A percentile compares a stretch with the other conserved stretches of the same genome.
Evolutionary conservation across 2,113 vertebrate genomes (phyloP).

Genomic region (Strix aluco): DNA sequence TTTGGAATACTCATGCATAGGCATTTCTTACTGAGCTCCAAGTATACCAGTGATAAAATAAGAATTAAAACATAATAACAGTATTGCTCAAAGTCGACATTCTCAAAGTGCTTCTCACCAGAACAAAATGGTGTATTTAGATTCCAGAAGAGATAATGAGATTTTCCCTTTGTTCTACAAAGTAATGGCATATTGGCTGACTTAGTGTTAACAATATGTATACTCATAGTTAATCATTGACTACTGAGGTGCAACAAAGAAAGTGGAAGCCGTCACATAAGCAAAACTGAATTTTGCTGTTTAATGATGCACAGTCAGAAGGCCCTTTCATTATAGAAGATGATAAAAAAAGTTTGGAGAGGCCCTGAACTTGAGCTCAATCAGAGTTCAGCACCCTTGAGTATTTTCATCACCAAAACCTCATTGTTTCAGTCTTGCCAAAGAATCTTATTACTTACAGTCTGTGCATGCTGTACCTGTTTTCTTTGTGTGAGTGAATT

Average conservation of each 20-base stretch:
- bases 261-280: background rate
- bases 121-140: background rate
- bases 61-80: background rate
- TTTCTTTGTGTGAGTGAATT: background rate
- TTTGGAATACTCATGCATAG: background rate
- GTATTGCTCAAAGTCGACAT: background rate
- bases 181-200: background rate
- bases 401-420: background rate
- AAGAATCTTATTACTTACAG: background rate
- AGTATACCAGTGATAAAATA: background rate
- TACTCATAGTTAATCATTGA: background rate
- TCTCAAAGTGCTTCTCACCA: background rate
- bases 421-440: background rate
- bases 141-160: background rate
- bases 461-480: background rate
- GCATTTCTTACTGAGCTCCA: background rate
- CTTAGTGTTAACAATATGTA: background rate
- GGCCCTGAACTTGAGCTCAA: background rate
- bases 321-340: background rate
- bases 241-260: background rate
- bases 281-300: background rate
- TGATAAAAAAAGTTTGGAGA: background rate
- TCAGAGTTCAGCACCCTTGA: background rate
- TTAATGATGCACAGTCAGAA: background rate
- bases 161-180: slow-evolving; percentile 1